Evolutionary conservation across 2,113 vertebrate genomes (phyloP).

Genomic region (Taxidea taxus): DNA sequence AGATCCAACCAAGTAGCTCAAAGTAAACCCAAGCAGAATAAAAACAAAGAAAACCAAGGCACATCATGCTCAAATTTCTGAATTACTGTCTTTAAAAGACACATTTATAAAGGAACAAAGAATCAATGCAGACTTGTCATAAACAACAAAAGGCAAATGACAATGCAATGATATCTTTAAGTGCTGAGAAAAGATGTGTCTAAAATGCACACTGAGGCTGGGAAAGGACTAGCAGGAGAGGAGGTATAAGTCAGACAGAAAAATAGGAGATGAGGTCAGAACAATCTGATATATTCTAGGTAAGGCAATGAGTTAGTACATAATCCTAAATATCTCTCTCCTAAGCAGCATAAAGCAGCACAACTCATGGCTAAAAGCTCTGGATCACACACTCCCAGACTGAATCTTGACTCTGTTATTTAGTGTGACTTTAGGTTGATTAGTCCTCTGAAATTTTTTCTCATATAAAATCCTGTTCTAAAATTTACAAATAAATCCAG

Average conservation of each 20-base stretch:
- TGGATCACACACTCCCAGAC: background rate
- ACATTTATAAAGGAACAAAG: background rate
- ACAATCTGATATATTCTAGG: background rate
- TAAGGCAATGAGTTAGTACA: background rate
- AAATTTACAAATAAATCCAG: background rate
- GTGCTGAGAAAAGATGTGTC: background rate
- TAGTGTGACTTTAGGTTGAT: background rate
- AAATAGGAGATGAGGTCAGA: background rate
- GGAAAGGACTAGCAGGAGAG: background rate
- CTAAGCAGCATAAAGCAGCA: background rate
- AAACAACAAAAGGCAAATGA: background rate
- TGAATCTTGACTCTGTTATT: background rate
- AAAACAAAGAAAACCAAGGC: background rate
- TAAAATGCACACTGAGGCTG: background rate
- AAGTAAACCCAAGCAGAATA: background rate
- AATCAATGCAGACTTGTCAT: background rate
- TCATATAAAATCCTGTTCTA: background rate
- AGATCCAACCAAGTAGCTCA: background rate
- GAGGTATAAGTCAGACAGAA: background rate
- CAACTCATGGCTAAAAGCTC: background rate
- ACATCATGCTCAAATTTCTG: background rate
- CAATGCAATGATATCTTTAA: background rate
- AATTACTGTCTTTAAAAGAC: background rate
- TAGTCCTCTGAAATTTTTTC: background rate
- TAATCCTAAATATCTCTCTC: background rate